These are phyloP conservation scores for Nannobrachium achirus DNA, from an alignment of 2,113 vertebrate genomes.

Conservation along the genomic window DNA sequence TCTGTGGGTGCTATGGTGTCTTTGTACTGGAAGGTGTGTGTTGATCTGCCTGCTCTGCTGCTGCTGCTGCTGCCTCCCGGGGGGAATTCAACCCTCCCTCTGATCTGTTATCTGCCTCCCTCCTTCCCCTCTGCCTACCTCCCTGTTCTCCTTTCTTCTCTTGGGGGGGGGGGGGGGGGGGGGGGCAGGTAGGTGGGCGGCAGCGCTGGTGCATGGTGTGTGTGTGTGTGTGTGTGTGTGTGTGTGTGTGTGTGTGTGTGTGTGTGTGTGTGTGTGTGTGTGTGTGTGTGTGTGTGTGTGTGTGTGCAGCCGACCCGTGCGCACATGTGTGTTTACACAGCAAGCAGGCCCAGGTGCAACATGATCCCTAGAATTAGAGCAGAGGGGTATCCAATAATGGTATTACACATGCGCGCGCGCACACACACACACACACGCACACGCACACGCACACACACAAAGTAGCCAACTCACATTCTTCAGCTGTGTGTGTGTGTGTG, in stretches of 20 bases:
- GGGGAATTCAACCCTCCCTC: conserved; percentile 64
- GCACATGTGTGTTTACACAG: background rate
- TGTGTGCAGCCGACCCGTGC: conserved; percentile 39
- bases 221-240: conserved; percentile 2
- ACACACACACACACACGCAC: too few relatives aligned
- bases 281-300: background rate
- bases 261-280: conserved; percentile 4
- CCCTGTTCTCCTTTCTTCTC: conserved; percentile 10
- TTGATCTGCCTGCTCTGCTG: conserved; percentile 38
- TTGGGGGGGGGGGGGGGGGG: background rate
- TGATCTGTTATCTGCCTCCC: conserved; percentile 69
- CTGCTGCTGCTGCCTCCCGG: background rate
- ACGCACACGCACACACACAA: too few relatives aligned
- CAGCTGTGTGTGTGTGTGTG: too few relatives aligned
- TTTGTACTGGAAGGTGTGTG: conserved; percentile 43
- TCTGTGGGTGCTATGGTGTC: conserved; percentile 27
- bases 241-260: background rate
- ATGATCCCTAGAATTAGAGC: too few relatives aligned
- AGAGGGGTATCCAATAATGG: too few relatives aligned
- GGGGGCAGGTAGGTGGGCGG: conserved; percentile 16
- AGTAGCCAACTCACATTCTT: too few relatives aligned
- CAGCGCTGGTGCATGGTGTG: background rate
- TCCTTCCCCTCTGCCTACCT: conserved; percentile 20
- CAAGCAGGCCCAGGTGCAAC: too few relatives aligned
- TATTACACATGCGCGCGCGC: too few relatives aligned